phyloP scores from a whole-genome alignment of 1,140 invertebrate species.

The Halictus rubicundus region DNA sequence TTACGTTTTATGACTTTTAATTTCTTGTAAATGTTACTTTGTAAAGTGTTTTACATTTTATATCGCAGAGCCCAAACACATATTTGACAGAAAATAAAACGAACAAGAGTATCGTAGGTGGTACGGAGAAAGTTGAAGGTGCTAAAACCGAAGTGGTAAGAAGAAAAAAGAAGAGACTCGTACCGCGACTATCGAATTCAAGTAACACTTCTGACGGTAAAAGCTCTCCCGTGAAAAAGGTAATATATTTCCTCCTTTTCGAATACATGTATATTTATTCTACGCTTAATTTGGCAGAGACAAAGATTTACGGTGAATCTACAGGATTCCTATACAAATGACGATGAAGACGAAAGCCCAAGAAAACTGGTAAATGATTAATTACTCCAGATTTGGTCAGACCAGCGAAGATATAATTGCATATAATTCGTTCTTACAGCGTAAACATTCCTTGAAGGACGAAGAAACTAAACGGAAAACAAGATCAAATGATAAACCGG shows the following conservation, averaged over 20 bases:
- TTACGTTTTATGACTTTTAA: not conserved
- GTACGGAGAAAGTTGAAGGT: not conserved
- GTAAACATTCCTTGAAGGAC: not conserved
- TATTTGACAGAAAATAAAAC: not conserved
- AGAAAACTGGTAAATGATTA: not conserved
- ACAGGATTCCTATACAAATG: not conserved
- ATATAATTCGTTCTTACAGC: not conserved
- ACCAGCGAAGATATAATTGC: not conserved
- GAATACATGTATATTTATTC: not conserved
- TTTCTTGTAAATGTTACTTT: slow-evolving; percentile 1
- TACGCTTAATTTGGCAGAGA: not conserved
- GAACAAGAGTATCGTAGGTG: not conserved
- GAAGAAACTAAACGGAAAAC: not conserved
- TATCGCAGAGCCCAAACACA: not conserved
- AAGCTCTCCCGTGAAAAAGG: not conserved
- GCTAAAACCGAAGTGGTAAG: not conserved
- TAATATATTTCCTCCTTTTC: not conserved
- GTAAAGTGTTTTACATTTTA: not conserved
- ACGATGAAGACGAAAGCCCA: not conserved
- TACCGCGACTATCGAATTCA: not conserved
- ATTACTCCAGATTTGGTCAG: not conserved
- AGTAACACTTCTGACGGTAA: not conserved
- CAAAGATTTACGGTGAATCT: not conserved
- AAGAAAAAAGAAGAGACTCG: not conserved
- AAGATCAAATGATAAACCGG: not conserved